Conservation (phyloP, 2,888 invertebrate species). For the Cerastis rubricosa region DNA sequence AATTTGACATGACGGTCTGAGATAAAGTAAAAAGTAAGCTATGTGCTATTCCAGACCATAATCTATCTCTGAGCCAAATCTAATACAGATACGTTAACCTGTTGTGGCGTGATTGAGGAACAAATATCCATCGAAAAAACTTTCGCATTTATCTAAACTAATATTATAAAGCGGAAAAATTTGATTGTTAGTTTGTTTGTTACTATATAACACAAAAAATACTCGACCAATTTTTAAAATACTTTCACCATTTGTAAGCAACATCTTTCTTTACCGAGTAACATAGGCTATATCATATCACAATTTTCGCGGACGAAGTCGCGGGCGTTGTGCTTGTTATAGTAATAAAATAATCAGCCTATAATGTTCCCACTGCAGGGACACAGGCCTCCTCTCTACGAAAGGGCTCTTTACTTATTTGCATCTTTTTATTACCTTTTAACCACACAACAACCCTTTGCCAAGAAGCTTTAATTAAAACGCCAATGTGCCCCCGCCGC, state of each 20-base stretch:
- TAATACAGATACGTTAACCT: background rate
- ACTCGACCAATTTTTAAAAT: no score
- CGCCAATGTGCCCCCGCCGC: slow-evolving; percentile 40
- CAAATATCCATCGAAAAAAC: background rate
- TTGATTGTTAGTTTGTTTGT: no score
- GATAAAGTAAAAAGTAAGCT: background rate
- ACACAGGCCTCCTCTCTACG: background rate
- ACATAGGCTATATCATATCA: no score
- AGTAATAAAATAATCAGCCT: background rate
- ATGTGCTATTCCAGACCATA: background rate
- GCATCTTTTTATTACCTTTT: slow-evolving; percentile 14
- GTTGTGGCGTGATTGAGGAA: background rate
- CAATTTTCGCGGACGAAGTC: no score
- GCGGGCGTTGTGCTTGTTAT: no score
- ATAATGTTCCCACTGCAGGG: background rate
- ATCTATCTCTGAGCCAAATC: background rate
- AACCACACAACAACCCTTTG: slow-evolving; percentile 16
- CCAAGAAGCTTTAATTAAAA: slow-evolving; percentile 51
- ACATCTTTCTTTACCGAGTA: no score
- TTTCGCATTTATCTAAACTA: background rate
- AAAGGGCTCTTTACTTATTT: slow-evolving; percentile 1
- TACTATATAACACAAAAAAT: no score
- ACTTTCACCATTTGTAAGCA: no score
- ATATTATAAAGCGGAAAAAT: no score
- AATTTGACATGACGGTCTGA: background rate